A percentile compares a stretch with the other conserved stretches of the same genome.
These are phyloP conservation scores for Orthosia gothica DNA, from an alignment of 2,888 invertebrate species.

Conservation along the genomic window DNA sequence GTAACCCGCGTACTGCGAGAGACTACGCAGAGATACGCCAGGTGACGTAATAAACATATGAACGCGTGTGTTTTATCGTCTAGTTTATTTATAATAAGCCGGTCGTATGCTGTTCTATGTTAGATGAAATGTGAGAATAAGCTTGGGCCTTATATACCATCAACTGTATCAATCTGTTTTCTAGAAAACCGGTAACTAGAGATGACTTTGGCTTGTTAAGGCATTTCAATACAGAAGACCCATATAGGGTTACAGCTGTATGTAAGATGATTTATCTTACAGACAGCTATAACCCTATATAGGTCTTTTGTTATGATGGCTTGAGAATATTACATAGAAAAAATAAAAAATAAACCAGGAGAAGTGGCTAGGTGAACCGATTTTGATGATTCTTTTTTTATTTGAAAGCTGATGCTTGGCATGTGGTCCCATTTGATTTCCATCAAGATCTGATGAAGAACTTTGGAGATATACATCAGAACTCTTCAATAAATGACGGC, in stretches of 20 bases:
- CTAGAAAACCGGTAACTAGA: neutral
- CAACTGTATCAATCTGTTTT: neutral
- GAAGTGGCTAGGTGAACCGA: no score
- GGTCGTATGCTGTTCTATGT: conserved; percentile 33
- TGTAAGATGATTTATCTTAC: no score
- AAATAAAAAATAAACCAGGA: no score
- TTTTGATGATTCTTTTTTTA: no score
- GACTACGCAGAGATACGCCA: conserved; percentile 56
- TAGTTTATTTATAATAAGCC: conserved; percentile 71
- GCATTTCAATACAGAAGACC: no score
- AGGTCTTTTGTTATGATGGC: neutral
- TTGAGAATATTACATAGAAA: no score
- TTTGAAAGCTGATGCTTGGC: no score
- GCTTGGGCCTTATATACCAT: conserved; percentile 4
- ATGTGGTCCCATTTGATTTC: no score
- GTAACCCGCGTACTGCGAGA: conserved; percentile 38
- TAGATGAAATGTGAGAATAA: conserved; percentile 17
- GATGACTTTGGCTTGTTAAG: neutral
- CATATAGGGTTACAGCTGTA: no score
- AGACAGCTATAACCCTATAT: neutral
- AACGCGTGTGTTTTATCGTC: conserved; percentile 75
- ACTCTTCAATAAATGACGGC: no score
- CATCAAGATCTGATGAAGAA: no score
- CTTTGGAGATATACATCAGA: no score
- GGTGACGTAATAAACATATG: conserved; percentile 67